phyloP scores from a whole-genome alignment of 2,888 invertebrate species.

The Macrophya annulata region DNA sequence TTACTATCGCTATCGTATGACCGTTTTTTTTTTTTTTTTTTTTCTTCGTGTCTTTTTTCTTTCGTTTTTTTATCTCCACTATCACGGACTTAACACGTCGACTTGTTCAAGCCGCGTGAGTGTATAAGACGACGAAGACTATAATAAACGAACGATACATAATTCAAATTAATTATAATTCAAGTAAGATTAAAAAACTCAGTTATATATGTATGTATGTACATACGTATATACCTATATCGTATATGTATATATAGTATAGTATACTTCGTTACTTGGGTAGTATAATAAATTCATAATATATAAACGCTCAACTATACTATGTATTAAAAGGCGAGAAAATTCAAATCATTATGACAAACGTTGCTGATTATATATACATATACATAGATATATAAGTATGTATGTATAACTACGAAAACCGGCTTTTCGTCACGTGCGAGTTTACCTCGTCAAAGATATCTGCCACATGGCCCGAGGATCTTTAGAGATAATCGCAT shows the following conservation, averaged over 20 bases:
- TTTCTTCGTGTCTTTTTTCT: too few relatives aligned
- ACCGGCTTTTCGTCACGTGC: conserved; percentile 31
- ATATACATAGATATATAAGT: too few relatives aligned
- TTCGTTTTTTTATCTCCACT: not conserved
- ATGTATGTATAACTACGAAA: too few relatives aligned
- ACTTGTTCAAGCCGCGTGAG: not conserved
- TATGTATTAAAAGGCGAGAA: not conserved
- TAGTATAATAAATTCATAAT: not conserved
- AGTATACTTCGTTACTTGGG: too few relatives aligned
- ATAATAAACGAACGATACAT: conserved; percentile 6
- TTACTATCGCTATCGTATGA: conserved; percentile 18
- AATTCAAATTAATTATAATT: conserved; percentile 19
- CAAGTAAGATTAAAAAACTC: not conserved
- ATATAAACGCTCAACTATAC: not conserved
- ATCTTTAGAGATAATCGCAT: conserved; percentile 51
- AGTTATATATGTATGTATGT: not conserved
- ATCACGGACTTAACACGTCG: conserved; percentile 5
- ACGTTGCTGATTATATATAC: not conserved
- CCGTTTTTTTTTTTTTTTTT: not conserved
- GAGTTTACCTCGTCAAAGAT: conserved; percentile 7
- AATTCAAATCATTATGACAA: not conserved
- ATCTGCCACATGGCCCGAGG: conserved; percentile 50
- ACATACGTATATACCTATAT: not conserved
- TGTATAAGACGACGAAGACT: not conserved
- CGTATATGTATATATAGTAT: too few relatives aligned